These are phyloP conservation scores for Darevskia nairensis DNA, from an alignment of 2,797 vertebrate species.

Conservation along the genomic window DNA sequence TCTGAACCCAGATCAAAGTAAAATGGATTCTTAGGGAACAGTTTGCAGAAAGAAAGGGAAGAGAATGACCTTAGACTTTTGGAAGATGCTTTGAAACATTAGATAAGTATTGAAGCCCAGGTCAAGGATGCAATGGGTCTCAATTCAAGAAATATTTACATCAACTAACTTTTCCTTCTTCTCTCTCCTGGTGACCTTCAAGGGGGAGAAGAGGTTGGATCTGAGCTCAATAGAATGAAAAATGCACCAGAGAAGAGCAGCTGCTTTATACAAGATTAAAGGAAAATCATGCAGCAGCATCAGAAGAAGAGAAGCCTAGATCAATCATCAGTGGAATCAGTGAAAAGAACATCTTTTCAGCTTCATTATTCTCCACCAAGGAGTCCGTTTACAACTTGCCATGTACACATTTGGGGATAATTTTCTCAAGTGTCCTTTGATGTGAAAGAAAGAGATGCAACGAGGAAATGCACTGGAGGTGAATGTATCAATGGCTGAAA, in stretches of 20 bases:
- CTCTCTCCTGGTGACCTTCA: constrained; percentile 37
- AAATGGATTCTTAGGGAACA: neutral
- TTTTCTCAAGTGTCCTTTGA: constrained; percentile 45
- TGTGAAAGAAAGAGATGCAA: constrained; percentile 20
- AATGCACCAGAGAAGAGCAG: neutral
- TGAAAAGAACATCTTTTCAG: constrained; percentile 7
- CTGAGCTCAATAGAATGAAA: constrained; percentile 14
- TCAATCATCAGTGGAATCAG: constrained; percentile 38
- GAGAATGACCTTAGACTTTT: neutral
- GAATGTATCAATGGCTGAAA: constrained; percentile 38
- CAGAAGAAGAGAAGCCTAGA: constrained; percentile 21
- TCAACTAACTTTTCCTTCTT: constrained; percentile 9
- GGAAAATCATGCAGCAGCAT: constrained; percentile 15
- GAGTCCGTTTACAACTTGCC: constrained; percentile 12
- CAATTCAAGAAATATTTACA: neutral
- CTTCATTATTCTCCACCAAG: constrained; percentile 35
- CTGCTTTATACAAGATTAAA: constrained; percentile 32
- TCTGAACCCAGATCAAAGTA: neutral
- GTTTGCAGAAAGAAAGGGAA: neutral
- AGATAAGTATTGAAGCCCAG: neutral
- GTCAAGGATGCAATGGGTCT: neutral
- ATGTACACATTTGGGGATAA: neutral
- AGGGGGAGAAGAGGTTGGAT: neutral
- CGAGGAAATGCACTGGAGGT: constrained; percentile 15
- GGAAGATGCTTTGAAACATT: constrained; percentile 3